Evolutionary conservation across 1,140 invertebrate genomes (phyloP).

Genomic region (Drosophila busckii): DNA sequence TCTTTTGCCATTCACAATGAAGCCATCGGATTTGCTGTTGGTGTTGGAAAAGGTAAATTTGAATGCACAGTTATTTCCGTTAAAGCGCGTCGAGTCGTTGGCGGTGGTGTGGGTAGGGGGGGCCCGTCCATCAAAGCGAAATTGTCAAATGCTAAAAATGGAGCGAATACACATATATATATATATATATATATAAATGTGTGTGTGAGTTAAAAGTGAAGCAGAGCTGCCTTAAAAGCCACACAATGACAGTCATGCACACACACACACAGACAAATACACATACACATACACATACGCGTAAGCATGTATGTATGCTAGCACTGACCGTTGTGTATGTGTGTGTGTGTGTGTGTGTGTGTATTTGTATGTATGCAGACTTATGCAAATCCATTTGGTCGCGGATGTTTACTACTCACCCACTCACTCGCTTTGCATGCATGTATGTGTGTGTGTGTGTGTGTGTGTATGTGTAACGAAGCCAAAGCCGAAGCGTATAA

Average conservation of each 20-base stretch:
- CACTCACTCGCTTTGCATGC: slow-evolving; percentile 10
- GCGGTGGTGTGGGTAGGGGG: too few species aligned
- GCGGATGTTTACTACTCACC: slow-evolving; percentile 27
- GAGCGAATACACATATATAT: slow-evolving; percentile 15
- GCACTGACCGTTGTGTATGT: slow-evolving; percentile 11
- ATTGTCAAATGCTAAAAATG: slow-evolving; percentile 53
- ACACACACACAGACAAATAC: slow-evolving; percentile 22
- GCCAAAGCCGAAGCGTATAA: slow-evolving; percentile 54
- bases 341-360: slow-evolving; percentile 21
- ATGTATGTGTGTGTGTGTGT: too few species aligned
- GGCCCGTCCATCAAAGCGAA: slow-evolving; percentile 23
- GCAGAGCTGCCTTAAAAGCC: slow-evolving; percentile 52
- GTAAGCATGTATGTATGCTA: slow-evolving; percentile 4
- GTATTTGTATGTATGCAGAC: slow-evolving; percentile 38
- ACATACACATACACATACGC: slow-evolving; percentile 1
- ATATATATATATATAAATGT: slow-evolving; percentile 4
- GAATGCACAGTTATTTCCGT: slow-evolving; percentile 8
- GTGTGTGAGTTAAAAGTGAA: slow-evolving; percentile 21
- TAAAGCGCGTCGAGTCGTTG: background rate
- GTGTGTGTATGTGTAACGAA: slow-evolving; percentile 12
- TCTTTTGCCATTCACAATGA: slow-evolving; percentile 39
- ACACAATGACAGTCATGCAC: slow-evolving; percentile 62
- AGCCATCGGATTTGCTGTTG: slow-evolving; percentile 73
- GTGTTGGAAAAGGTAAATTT: slow-evolving; percentile 73
- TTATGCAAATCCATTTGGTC: slow-evolving; percentile 72